Percentiles rank a stretch among this genome's conserved stretches.
These are phyloP conservation scores for Pseudotriccus pelzelni DNA, from an alignment of 2,797 vertebrate species.

Conservation along the genomic window DNA sequence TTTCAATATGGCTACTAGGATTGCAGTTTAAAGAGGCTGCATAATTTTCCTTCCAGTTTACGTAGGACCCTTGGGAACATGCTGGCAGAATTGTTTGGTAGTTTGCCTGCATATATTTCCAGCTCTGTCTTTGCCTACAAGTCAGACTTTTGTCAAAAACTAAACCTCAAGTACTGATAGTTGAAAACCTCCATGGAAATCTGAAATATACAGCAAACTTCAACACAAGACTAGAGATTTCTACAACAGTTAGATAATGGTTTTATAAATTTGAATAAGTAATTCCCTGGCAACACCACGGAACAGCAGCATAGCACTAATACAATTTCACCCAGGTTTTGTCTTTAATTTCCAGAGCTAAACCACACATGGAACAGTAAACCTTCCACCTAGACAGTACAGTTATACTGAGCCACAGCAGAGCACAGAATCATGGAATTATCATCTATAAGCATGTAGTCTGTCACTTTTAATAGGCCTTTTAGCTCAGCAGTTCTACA, in stretches of 20 bases:
- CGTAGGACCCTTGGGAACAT: not conserved
- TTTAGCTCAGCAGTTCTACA: not conserved
- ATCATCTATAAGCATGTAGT: not conserved
- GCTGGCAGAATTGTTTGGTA: not conserved
- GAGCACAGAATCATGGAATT: not conserved
- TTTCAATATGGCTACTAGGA: not conserved
- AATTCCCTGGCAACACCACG: not conserved
- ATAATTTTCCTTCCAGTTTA: not conserved
- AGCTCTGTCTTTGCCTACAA: not conserved
- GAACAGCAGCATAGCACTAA: not conserved
- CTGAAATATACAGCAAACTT: not conserved
- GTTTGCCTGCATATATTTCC: not conserved
- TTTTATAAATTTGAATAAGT: not conserved
- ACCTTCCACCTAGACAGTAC: not conserved
- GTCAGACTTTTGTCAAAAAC: not conserved
- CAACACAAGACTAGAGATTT: not conserved
- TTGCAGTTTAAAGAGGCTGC: not conserved
- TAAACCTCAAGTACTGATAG: not conserved
- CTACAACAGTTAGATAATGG: not conserved
- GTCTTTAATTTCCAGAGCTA: not conserved
- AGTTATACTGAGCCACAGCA: not conserved
- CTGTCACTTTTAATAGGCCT: not conserved
- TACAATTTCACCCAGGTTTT: not conserved
- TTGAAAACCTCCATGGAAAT: not conserved
- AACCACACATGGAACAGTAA: not conserved